Evolutionary conservation across 1,140 invertebrate species (phyloP), one percentile per base, ranked within the genome.

Genomic region (Ladona fulva): DNA sequence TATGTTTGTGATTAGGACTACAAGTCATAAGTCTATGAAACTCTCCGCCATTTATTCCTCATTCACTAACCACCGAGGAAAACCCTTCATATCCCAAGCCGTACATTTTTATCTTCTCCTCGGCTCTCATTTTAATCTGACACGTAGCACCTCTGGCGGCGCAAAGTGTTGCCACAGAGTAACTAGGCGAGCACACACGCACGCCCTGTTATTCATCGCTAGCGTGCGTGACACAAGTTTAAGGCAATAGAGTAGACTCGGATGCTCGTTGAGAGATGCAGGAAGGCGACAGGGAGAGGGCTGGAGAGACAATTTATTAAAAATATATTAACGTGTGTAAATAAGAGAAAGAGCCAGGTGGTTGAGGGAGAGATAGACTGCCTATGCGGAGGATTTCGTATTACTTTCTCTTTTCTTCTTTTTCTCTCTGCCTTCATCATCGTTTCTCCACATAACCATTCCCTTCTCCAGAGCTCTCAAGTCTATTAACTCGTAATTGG

Each of bases 321-420:
- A 66, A 66, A 66, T 66, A 22, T 66, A 66, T 66, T 66, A 66
- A 22, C 52, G 52, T 66, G 52, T 66, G 52, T 66, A 66, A 66
- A 66, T 66, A 66, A 66, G 52, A 16, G 44, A n/a, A n/a, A 52
- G 52, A 22, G 52, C 52, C 52, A 66, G 52, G 52, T 66, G 52
- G 14, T 3, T 66, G 44, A 10, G 44, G 44, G 44, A 19, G 10
- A 19, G 44, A 19, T 10, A 19, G 44, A 52, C n/a, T n/a, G n/a
- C n/a, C n/a, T n/a, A n/a, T n/a, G n/a, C n/a, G 29, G 29, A 37
- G 29, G 52, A 66, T 16, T 66, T 22, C 52, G 10, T 19, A 10
- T 52, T 52, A 10, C 44, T 52, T 52, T 52, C 44, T 19, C 44
- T 52, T 19, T 19, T 19, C 44, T 52, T 52, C 44, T 19, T 52